Evolutionary conservation across 2,113 vertebrate species (phyloP).

Genomic region (Amazona vittata): DNA sequence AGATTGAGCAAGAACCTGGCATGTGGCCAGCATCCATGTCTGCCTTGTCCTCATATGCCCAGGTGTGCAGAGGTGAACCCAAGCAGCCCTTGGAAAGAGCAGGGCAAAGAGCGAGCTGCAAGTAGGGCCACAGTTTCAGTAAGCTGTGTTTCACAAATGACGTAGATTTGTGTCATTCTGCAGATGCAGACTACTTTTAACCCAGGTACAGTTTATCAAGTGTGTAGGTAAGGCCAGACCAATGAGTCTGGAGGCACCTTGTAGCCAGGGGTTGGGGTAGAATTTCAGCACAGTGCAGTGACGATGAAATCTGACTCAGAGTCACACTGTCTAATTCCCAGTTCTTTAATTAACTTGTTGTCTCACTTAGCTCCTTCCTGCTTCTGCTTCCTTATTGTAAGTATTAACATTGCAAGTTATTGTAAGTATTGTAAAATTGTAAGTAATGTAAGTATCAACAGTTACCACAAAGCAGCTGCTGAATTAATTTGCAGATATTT

Average conservation of each 20-base stretch:
- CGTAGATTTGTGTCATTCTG: not conserved
- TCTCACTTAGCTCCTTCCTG: not conserved
- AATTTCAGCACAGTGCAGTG: not conserved
- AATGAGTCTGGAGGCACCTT: not conserved
- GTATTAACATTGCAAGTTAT: not conserved
- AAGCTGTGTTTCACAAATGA: accelerated
- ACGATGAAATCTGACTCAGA: not conserved
- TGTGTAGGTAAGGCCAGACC: not conserved
- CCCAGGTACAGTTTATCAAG: not conserved
- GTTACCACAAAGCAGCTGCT: not conserved
- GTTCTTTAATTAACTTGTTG: not conserved
- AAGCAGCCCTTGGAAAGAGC: not conserved
- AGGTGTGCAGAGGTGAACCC: not conserved
- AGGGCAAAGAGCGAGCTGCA: not conserved
- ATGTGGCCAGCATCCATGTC: not conserved
- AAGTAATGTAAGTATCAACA: not conserved
- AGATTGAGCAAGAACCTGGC: not conserved
- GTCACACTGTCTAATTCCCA: not conserved
- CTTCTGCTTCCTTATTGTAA: not conserved
- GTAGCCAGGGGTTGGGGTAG: not conserved
- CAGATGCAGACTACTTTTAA: not conserved
- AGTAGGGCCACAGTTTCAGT: not conserved
- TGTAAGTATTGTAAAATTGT: not conserved
- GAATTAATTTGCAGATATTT: not conserved
- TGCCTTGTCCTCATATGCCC: not conserved